Conservation (phyloP, 2,113 vertebrate species). For the Hypomesus transpacificus region DNA sequence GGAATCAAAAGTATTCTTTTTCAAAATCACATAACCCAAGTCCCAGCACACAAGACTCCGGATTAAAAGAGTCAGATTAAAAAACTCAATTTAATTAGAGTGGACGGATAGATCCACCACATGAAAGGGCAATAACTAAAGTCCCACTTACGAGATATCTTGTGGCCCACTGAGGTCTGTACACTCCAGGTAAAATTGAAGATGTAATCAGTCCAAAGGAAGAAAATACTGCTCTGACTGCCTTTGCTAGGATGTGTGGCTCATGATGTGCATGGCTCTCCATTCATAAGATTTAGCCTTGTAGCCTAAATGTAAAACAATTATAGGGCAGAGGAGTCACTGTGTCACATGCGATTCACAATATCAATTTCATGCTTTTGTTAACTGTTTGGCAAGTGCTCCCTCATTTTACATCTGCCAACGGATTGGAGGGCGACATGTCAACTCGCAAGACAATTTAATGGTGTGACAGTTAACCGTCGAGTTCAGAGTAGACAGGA, state of each 20-base stretch:
- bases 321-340: slow-evolving; percentile 89
- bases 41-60: slow-evolving; percentile 74
- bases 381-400: slow-evolving; percentile 91
- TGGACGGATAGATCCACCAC: slow-evolving; percentile 74
- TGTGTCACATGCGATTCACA: slow-evolving; percentile 94
- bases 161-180: slow-evolving; percentile 61
- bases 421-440: slow-evolving; percentile 91
- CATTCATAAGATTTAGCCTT: slow-evolving; percentile 59
- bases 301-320: slow-evolving; percentile 89
- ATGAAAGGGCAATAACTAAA: slow-evolving; percentile 77
- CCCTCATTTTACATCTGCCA: slow-evolving; percentile 94
- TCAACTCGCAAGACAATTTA: slow-evolving; percentile 90
- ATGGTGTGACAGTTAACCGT: slow-evolving; percentile 92
- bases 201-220: slow-evolving; percentile 71
- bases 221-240: slow-evolving; percentile 65
- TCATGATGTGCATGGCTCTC: slow-evolving; percentile 58
- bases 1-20: slow-evolving; percentile 73
- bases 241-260: slow-evolving; percentile 45
- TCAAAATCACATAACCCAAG: slow-evolving; percentile 75
- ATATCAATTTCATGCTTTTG: slow-evolving; percentile 96
- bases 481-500: slow-evolving; percentile 76
- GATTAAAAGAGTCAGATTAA: slow-evolving; percentile 79
- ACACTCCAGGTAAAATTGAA: slow-evolving; percentile 75
- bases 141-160: slow-evolving; percentile 74
- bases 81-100: slow-evolving; percentile 81